These are phyloP conservation scores for Caenorhabditis sinica DNA, from an alignment of 2,888 invertebrate genomes.

Conservation along the genomic window DNA sequence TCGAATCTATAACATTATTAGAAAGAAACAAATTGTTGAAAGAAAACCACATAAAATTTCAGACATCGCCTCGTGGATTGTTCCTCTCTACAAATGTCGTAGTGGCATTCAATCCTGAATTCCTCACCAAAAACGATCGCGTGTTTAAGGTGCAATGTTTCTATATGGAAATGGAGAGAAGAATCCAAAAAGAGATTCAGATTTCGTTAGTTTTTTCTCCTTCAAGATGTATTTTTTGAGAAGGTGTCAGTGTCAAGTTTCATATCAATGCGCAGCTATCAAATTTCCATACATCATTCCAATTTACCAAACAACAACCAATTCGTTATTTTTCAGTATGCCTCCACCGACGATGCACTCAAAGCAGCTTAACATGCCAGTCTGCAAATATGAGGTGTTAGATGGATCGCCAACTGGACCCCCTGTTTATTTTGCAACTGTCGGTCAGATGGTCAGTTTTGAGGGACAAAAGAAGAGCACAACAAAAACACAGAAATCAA, in stretches of 20 bases:
- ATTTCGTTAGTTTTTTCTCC: slow-evolving; percentile 74
- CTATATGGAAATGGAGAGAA: slow-evolving; percentile 83
- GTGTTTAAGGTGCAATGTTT: slow-evolving; percentile 82
- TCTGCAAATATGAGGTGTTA: slow-evolving; percentile 82
- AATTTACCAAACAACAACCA: not conserved
- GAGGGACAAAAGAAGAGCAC: not conserved
- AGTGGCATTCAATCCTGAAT: slow-evolving; percentile 82
- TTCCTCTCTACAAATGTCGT: slow-evolving; percentile 79
- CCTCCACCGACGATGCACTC: slow-evolving; percentile 81
- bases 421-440: slow-evolving; percentile 81
- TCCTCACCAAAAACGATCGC: slow-evolving; percentile 80
- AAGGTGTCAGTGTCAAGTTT: slow-evolving; percentile 4
- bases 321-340: slow-evolving; percentile 79
- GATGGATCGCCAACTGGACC: slow-evolving; percentile 81
- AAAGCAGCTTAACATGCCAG: slow-evolving; percentile 82
- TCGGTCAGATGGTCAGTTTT: slow-evolving; percentile 81
- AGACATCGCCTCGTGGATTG: slow-evolving; percentile 80
- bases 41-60: slow-evolving; percentile 1
- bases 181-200: slow-evolving; percentile 78
- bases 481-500: slow-evolving; percentile 28
- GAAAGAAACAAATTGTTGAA: not conserved
- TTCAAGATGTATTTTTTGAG: slow-evolving; percentile 10
- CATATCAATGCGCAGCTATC: slow-evolving; percentile 11
- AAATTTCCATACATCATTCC: slow-evolving; percentile 34
- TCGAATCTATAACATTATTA: not conserved